Conservation (phyloP, 2,113 vertebrate species). For the Castor canadensis region DNA sequence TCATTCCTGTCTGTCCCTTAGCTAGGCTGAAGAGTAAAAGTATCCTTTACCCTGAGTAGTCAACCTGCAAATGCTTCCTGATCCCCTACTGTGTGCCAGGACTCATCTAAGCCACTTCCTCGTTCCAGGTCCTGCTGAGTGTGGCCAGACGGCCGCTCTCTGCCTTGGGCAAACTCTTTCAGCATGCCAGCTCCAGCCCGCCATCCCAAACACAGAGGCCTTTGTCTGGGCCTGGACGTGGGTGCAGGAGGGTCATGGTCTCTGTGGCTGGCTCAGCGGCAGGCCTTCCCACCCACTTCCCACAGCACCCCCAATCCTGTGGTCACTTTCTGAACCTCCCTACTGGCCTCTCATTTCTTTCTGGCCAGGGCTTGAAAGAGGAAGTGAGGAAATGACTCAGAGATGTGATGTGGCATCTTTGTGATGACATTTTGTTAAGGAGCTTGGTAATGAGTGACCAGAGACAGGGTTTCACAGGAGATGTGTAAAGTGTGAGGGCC, state of each 20-base stretch:
- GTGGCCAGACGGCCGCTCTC: not conserved
- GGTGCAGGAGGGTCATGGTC: not conserved
- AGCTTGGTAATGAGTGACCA: not conserved
- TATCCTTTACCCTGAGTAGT: too few relatives aligned
- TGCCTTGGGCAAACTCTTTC: not conserved
- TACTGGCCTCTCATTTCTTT: not conserved
- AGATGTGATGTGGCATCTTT: not conserved
- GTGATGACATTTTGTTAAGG: not conserved
- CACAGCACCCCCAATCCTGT: not conserved
- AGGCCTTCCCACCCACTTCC: not conserved
- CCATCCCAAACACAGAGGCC: not conserved
- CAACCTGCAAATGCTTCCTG: not conserved
- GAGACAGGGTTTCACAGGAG: not conserved
- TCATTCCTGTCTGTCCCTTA: not conserved
- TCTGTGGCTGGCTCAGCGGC: not conserved
- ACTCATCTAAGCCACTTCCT: not conserved
- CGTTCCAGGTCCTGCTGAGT: not conserved
- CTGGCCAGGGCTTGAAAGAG: not conserved
- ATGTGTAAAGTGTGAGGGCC: not conserved
- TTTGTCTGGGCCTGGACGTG: constrained; percentile 37
- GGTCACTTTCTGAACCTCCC: not conserved
- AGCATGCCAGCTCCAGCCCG: not conserved
- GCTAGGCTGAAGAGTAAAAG: not conserved
- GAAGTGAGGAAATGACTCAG: constrained; percentile 53
- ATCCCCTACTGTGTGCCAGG: not conserved